Percentiles rank a stretch among this genome's conserved stretches.
Evolutionary conservation across 2,113 vertebrate species (phyloP).

Genomic region (Urocynchramus pylzowi): DNA sequence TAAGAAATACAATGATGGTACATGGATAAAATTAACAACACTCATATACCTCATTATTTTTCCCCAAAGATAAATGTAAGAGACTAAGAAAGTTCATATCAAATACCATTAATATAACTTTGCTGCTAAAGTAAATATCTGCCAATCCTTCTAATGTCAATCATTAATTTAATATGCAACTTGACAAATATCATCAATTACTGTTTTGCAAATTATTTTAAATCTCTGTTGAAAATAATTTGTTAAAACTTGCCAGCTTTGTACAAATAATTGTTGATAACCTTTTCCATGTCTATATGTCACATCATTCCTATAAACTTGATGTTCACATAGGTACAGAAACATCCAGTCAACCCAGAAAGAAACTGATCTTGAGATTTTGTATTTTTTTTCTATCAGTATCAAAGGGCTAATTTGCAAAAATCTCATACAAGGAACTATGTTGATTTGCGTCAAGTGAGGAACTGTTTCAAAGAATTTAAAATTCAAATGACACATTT

Average conservation of each 20-base stretch:
- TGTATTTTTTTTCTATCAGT: background rate
- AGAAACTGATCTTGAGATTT: background rate
- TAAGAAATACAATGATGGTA: slow-evolving; percentile 29
- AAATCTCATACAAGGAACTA: background rate
- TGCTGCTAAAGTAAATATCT: background rate
- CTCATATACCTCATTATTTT: slow-evolving; percentile 14
- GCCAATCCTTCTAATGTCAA: background rate
- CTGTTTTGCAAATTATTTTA: background rate
- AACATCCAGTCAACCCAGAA: background rate
- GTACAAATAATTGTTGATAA: background rate
- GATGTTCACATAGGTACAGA: background rate
- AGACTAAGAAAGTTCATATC: background rate
- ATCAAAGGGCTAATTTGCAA: background rate
- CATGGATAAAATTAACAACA: slow-evolving; percentile 40
- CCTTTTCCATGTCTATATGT: background rate
- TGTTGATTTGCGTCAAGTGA: background rate
- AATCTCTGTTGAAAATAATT: background rate
- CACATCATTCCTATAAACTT: background rate
- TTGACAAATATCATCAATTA: background rate
- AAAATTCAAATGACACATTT: background rate
- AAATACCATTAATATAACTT: background rate
- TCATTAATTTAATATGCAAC: background rate
- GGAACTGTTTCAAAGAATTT: background rate
- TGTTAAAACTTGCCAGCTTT: background rate
- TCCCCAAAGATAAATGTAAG: background rate